These are phyloP conservation scores for Peromyscus leucopus DNA, from an alignment of 2,113 vertebrate species.

Conservation along the genomic window DNA sequence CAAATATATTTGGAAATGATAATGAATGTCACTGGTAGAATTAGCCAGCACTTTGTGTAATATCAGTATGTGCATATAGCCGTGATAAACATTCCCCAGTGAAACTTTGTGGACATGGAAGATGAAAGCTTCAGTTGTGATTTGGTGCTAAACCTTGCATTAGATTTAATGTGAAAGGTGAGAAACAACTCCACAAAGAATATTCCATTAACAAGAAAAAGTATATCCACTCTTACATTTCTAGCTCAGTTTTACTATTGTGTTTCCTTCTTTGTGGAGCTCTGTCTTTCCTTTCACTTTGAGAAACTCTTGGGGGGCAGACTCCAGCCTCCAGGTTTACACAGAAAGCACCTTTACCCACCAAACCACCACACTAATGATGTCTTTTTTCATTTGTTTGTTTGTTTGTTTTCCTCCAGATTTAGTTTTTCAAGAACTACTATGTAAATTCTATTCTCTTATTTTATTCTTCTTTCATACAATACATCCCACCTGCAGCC, in stretches of 20 bases:
- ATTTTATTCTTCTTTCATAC: not conserved
- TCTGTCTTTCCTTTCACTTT: not conserved
- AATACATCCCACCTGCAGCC: not conserved
- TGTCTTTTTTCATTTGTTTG: not conserved
- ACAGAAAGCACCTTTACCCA: not conserved
- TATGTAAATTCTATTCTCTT: slow-evolving; percentile 6
- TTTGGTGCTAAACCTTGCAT: not conserved
- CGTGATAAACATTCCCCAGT: not conserved
- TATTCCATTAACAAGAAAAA: slow-evolving; percentile 46
- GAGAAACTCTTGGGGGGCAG: not conserved
- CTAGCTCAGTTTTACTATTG: not conserved
- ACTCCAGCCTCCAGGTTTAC: not conserved
- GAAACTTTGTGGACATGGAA: not conserved
- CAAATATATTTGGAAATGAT: not conserved
- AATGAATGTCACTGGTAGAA: not conserved
- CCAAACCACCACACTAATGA: not conserved
- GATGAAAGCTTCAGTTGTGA: not conserved
- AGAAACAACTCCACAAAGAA: not conserved
- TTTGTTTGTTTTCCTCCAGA: not conserved
- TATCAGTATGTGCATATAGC: not conserved
- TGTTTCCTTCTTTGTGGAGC: not conserved
- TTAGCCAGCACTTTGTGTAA: not conserved
- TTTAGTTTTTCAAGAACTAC: slow-evolving; percentile 38
- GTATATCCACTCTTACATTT: not conserved
- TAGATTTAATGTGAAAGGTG: slow-evolving; percentile 10